Conservation (phyloP, 2,797 vertebrate species). For the Mus minutoides region DNA sequence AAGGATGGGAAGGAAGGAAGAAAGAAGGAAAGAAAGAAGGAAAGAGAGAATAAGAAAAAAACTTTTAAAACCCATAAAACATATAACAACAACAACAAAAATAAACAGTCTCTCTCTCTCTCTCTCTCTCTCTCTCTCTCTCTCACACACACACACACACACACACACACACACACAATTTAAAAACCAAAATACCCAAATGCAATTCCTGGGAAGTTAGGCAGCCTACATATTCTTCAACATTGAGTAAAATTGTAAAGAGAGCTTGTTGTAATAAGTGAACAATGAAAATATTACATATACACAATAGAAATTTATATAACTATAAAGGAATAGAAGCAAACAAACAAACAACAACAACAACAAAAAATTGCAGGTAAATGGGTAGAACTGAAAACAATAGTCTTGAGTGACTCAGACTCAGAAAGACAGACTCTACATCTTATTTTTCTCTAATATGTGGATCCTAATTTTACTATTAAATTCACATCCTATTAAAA, state of each 20-base stretch:
- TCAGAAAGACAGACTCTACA: background rate
- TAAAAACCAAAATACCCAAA: background rate
- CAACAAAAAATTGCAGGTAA: background rate
- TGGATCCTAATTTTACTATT: constrained; percentile 62
- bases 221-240: background rate
- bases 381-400: background rate
- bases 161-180: background rate
- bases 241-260: background rate
- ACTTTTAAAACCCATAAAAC: too few species aligned
- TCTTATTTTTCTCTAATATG: background rate
- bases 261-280: background rate
- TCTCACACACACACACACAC: background rate
- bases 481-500: constrained; percentile 57
- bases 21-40: too few species aligned
- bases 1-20: too few species aligned
- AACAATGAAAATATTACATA: background rate
- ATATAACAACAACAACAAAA: too few species aligned
- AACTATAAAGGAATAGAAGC: background rate
- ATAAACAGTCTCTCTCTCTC: too few species aligned
- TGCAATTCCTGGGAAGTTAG: background rate
- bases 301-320: too few species aligned
- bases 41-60: too few species aligned
- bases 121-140: too few species aligned
- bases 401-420: background rate
- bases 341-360: too few species aligned